Conservation (phyloP, 1,140 invertebrate genomes). For the Megathymus violae region DNA sequence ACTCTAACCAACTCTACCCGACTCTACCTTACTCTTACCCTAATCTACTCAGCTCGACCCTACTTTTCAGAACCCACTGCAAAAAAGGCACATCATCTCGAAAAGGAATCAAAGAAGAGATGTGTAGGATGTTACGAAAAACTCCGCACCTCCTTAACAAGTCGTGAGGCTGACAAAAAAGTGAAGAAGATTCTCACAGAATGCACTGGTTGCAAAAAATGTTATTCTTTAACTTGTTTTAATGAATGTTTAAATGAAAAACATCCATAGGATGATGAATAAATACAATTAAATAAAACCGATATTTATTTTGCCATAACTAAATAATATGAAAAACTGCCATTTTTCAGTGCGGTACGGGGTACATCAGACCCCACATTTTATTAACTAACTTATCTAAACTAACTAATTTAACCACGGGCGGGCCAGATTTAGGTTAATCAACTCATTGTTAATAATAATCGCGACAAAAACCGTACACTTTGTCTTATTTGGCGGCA, state of each 20-base stretch:
- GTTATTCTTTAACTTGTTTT: slow-evolving; percentile 40
- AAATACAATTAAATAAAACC: slow-evolving; percentile 34
- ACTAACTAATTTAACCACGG: slow-evolving; percentile 31
- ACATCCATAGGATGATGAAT: slow-evolving; percentile 27
- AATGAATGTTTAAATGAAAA: slow-evolving; percentile 43
- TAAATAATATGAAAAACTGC: slow-evolving; percentile 30
- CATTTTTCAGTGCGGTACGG: slow-evolving; percentile 10
- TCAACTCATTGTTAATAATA: slow-evolving; percentile 27
- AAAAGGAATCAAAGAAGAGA: slow-evolving; percentile 42
- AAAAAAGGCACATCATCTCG: slow-evolving; percentile 30
- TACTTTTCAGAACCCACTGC: slow-evolving; percentile 24
- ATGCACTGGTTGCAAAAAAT: slow-evolving; percentile 41
- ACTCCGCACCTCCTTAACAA: slow-evolving; percentile 38
- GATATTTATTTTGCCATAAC: slow-evolving; percentile 32
- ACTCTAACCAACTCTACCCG: too few species aligned
- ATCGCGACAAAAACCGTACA: slow-evolving; percentile 14
- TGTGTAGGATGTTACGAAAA: slow-evolving; percentile 42
- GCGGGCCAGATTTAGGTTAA: slow-evolving; percentile 28
- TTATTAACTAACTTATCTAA: slow-evolving; percentile 16
- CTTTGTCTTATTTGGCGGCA: not conserved
- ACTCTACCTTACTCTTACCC: not conserved
- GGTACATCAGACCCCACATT: slow-evolving; percentile 5
- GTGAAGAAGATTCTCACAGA: slow-evolving; percentile 38
- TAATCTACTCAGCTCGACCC: not conserved
- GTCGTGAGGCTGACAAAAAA: slow-evolving; percentile 43